Conservation (phyloP, 1,140 invertebrate genomes). For the Steinernema feltiae region DNA sequence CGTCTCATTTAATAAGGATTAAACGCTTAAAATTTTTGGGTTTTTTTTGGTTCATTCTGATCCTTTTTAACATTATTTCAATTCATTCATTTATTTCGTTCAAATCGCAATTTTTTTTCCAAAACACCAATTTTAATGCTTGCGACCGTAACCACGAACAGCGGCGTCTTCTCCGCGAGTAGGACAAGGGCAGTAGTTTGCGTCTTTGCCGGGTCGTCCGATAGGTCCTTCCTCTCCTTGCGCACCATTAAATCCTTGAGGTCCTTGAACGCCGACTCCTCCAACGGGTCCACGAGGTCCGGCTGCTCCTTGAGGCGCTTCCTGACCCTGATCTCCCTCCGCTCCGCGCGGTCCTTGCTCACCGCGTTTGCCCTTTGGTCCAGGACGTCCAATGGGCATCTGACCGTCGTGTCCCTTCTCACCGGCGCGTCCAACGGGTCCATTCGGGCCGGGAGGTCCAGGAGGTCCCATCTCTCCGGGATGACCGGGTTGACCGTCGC, state of each 20-base stretch:
- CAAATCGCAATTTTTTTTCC: neutral
- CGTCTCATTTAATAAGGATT: too few species aligned
- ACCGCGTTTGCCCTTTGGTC: conserved; percentile 42
- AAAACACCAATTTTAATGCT: neutral
- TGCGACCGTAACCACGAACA: neutral
- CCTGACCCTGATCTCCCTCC: conserved; percentile 31
- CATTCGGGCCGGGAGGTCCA: conserved; percentile 32
- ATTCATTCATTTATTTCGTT: neutral
- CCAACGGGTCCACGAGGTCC: conserved; percentile 45
- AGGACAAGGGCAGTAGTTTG: conserved; percentile 46
- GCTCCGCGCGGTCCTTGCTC: conserved; percentile 23
- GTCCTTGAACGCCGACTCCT: conserved; percentile 34
- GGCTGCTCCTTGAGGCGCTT: conserved; percentile 39
- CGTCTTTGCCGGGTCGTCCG: conserved; percentile 45
- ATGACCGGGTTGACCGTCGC: conserved; percentile 34
- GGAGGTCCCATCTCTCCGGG: conserved; percentile 37
- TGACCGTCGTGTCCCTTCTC: conserved; percentile 46
- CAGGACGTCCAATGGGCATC: conserved; percentile 45
- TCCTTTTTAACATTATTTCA: too few species aligned
- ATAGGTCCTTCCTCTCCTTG: conserved; percentile 40
- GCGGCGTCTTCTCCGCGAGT: conserved; percentile 26
- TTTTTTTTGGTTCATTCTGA: too few species aligned
- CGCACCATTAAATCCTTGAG: conserved; percentile 32
- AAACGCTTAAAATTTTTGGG: too few species aligned
- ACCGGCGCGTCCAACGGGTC: conserved; percentile 41